These are phyloP conservation scores for Augochlora pura DNA, from an alignment of 1,140 invertebrate species.

Conservation along the genomic window DNA sequence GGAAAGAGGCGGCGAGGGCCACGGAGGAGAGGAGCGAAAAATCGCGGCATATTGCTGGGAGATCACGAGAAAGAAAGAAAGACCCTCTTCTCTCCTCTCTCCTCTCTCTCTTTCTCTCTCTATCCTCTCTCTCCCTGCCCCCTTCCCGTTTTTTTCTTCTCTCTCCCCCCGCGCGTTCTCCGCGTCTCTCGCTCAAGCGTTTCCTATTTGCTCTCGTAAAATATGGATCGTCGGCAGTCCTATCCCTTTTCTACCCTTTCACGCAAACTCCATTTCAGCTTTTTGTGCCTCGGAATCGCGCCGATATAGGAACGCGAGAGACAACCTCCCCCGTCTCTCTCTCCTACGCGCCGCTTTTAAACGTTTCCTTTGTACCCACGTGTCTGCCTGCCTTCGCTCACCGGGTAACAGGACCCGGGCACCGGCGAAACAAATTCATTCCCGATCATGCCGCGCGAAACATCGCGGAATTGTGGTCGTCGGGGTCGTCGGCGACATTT, in stretches of 20 bases:
- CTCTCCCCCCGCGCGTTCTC: neutral
- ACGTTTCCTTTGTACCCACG: conserved; percentile 29
- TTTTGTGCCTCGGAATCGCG: conserved; percentile 39
- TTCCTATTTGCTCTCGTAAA: conserved; percentile 52
- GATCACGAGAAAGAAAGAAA: conserved; percentile 25
- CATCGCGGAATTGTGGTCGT: conserved; percentile 7
- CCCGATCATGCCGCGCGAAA: conserved; percentile 1
- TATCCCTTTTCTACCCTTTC: conserved; percentile 27
- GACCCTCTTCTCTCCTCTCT: neutral
- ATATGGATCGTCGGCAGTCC: conserved; percentile 45
- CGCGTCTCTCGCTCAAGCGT: conserved; percentile 31
- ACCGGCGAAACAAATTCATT: neutral
- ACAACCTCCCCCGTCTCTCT: neutral
- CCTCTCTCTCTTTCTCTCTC: neutral
- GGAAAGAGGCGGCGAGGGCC: neutral
- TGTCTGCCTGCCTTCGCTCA: conserved; percentile 8
- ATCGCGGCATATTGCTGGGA: conserved; percentile 35
- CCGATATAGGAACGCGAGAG: conserved; percentile 38
- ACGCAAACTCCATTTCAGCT: conserved; percentile 52
- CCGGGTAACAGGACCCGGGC: conserved; percentile 20
- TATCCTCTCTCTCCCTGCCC: too few species aligned
- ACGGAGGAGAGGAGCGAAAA: conserved; percentile 14
- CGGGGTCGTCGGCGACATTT: too few species aligned
- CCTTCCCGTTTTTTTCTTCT: neutral
- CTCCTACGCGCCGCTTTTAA: conserved; percentile 19